These are phyloP conservation scores for Brachycybe producta DNA, from an alignment of 2,888 invertebrate genomes.

Conservation along the genomic window DNA sequence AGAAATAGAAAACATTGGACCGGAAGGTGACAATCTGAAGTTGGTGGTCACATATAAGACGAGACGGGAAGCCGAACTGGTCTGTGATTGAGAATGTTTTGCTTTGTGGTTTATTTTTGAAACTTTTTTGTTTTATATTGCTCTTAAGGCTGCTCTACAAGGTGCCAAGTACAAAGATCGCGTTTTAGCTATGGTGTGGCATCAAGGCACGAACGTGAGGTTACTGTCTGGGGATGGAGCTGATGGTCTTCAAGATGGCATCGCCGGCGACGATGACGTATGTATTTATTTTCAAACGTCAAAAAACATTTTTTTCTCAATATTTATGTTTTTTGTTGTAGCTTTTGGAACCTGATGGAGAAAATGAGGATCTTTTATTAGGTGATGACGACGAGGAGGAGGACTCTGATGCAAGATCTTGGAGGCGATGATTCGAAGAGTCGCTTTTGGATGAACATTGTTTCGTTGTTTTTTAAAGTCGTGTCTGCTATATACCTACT, in stretches of 20 bases:
- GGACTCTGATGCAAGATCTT: conserved; percentile 69
- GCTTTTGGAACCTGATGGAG: conserved; percentile 23
- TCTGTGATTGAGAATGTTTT: conserved; percentile 19
- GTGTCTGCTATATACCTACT: too few species aligned
- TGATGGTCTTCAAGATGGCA: conserved; percentile 6
- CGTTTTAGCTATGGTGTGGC: conserved; percentile 29
- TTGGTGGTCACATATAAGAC: conserved; percentile 60
- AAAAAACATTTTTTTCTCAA: neutral
- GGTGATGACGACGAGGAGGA: conserved; percentile 80
- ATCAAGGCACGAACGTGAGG: conserved; percentile 19
- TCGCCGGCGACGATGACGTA: neutral
- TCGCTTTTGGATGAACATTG: too few species aligned
- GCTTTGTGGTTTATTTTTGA: neutral
- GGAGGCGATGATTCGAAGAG: conserved; percentile 72
- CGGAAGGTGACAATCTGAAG: conserved; percentile 60
- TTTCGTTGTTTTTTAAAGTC: too few species aligned
- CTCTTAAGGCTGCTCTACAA: conserved; percentile 27
- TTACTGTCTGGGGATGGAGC: conserved; percentile 7
- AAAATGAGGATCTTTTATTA: conserved; percentile 52
- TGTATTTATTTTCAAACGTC: neutral
- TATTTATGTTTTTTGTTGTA: conserved; percentile 11
- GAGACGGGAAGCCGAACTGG: conserved; percentile 65
- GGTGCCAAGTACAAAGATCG: conserved; percentile 30
- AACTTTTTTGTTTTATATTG: neutral
- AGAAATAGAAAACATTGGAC: conserved; percentile 67